Percentiles rank a stretch among this genome's conserved stretches.
Evolutionary conservation across 1,140 invertebrate species (phyloP).

Genomic region (Melitaea cinxia): DNA sequence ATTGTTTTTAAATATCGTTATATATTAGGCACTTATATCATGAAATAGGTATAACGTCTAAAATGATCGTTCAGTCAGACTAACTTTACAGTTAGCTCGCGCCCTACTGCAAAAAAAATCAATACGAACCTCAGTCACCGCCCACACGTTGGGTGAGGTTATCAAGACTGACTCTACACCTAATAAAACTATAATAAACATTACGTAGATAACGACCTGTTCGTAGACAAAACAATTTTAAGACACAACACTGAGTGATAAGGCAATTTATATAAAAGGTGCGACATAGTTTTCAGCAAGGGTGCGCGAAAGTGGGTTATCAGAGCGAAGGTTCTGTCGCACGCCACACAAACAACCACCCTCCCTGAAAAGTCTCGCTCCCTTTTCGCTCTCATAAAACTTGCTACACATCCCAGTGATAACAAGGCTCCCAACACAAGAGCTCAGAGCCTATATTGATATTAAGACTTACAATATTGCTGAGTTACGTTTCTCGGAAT

Average conservation of each 20-base stretch:
- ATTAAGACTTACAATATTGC: constrained; percentile 23
- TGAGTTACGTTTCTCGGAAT: constrained; percentile 49
- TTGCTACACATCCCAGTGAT: constrained; percentile 44
- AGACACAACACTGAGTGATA: constrained; percentile 20
- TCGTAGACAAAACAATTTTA: constrained; percentile 34
- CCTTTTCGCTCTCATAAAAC: constrained; percentile 45
- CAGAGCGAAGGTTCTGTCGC: constrained; percentile 45
- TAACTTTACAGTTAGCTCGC: constrained; percentile 2
- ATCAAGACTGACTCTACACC: constrained; percentile 14
- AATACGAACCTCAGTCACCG: constrained; percentile 23
- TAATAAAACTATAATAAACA: constrained; percentile 32
- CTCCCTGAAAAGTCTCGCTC: constrained; percentile 43
- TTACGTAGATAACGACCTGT: constrained; percentile 21
- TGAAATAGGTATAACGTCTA: background rate
- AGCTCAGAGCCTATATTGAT: constrained; percentile 29
- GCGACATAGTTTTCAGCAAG: constrained; percentile 7
- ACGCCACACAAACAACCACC: constrained; percentile 48
- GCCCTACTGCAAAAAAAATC: constrained; percentile 15
- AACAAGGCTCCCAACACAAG: constrained; percentile 32
- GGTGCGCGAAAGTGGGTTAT: constrained; percentile 42
- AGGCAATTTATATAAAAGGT: constrained; percentile 3
- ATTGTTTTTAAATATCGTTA: too few relatives aligned
- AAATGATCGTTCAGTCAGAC: background rate
- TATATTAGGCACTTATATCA: background rate
- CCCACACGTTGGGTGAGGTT: constrained; percentile 27